Base-by-base conservation (phyloP, 2,113 vertebrate genomes). In the Myotis lucifugus region DNA sequence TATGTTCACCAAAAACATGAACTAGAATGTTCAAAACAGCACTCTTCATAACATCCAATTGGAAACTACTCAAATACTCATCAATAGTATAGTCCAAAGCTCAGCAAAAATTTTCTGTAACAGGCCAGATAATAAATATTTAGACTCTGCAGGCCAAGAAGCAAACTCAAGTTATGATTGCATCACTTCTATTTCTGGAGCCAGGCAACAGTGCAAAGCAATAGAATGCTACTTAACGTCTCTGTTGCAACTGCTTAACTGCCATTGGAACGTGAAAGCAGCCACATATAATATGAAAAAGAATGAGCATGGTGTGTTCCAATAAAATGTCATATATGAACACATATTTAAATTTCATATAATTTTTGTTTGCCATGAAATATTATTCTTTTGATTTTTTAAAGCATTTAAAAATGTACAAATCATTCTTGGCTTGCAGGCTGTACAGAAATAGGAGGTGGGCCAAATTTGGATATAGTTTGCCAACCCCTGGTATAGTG, bases 271-370 rank as follows among this genome's bases (percentile, higher is more conserved):
- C 0, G 7, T 27, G 56, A 83, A 88, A 86, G 56, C 64, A 74
- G 78, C 64, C 56, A 25, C 37, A 79, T 70, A 70, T 74, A 86
- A 70, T 64, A 52, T 1, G 52, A 69, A 74, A 56, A 88, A 69
- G 32, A 89, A 34, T 8, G 72, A 85, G 10, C 32, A 25, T 84
- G 37, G 42, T 70, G 7, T 72, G 27, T 77, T 50, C 73, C 77
- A 50, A 73, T 76, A 61, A 95, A 93, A 91, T n/a, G 73, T 78
- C 94, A 95, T 81, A 81, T 85, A 85, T 82, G 54, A n/a, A 64
- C 54, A 69, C 42, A 95, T 66, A 94, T 67, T 85, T 85, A 67
- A 92, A 92, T 94, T 92, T 88, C 56, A 56, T 61, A 34, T 87
- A 81, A 90, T 88, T 95, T 79, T 92, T 13, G 67, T 48, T 42